Base-by-base conservation (phyloP, 2,888 invertebrate genomes). In the Amblyteles armatorius region DNA sequence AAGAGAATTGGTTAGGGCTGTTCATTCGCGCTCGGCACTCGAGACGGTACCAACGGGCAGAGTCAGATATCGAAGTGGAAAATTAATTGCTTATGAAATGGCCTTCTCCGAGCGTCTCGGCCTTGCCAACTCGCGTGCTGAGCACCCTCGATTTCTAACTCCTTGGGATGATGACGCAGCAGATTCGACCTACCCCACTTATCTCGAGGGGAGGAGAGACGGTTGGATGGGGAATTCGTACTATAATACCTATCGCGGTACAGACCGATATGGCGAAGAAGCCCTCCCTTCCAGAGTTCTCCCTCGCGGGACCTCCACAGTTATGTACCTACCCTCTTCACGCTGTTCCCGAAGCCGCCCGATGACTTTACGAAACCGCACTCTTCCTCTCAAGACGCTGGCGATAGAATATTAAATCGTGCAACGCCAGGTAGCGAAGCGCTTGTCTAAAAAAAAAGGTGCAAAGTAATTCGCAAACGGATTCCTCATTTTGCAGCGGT, bases 21-120 rank as follows among this genome's bases (percentile, higher is more conserved):
- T 60, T 60, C 60, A 29, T 29, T 60, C 2, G 40, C 40, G 40
- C 40, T 40, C 40, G 40, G 11, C 40, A 40, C 40, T 40, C 40
- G 69, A 48, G 65, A 74, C 40, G 67, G 13, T 13, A 44, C 44
- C 29, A 22, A 63, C 22, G 52, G 22, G 79, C 69, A 82, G 73
- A 72, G 52, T 76, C 29, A 80, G 83, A 80, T 84, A 84, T 76
- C 80, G 80, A 80, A 84, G 87, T 87, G 86, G 87, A 85, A 88
- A 89, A 89, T 88, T 91, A 91, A 91, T 91, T 90, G 88, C 87
- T 90, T 89, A 88, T 91, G 88, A 90, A 91, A 90, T 89, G 90
- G 88, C 88, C 88, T 89, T 88, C 87, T 72, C 68, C 63, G 84
- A 7, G 60, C 85, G 80, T 85, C 88, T 87, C 87, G 87, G 87